phyloP scores from a whole-genome alignment of 2,113 vertebrate species.

The Pseudorhombus dupliciocellatus region DNA sequence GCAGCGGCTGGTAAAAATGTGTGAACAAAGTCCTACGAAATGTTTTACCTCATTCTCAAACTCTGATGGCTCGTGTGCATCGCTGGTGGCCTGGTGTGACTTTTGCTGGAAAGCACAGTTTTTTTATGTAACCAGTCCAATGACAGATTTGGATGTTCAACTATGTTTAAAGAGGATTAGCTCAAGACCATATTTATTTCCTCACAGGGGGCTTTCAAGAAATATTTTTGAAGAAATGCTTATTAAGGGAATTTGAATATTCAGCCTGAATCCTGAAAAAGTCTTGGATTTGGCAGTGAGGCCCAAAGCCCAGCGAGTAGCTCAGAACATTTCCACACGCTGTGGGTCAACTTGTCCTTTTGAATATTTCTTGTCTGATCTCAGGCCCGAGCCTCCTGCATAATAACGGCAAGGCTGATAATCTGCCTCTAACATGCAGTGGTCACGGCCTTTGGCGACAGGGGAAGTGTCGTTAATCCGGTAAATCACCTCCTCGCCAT shows the following conservation, averaged over 20 bases:
- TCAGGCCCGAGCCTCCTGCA: not conserved
- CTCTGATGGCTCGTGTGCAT: constrained; percentile 58
- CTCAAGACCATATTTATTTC: constrained; percentile 42
- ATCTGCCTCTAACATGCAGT: constrained; percentile 17
- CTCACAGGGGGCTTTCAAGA: constrained; percentile 27
- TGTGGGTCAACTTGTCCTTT: not conserved
- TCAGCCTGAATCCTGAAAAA: constrained; percentile 2
- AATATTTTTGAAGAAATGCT: constrained; percentile 22
- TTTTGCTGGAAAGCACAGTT: constrained; percentile 57
- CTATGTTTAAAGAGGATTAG: constrained; percentile 59
- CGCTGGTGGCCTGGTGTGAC: constrained; percentile 64
- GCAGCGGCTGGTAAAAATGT: constrained; percentile 64
- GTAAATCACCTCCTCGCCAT: constrained; percentile 47
- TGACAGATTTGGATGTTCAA: constrained; percentile 49
- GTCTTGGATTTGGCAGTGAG: not conserved
- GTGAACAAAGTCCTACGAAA: constrained; percentile 66
- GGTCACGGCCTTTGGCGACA: constrained; percentile 24
- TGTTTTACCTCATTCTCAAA: constrained; percentile 21
- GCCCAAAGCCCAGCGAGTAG: not conserved
- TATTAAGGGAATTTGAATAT: constrained; percentile 29
- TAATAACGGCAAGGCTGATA: constrained; percentile 26
- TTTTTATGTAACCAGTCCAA: constrained; percentile 61
- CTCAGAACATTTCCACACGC: not conserved
- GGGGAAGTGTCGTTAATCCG: constrained; percentile 50
- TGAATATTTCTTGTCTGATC: not conserved